Base-by-base conservation (phyloP, 1,140 invertebrate genomes). In the Rhagoletis pomonella region DNA sequence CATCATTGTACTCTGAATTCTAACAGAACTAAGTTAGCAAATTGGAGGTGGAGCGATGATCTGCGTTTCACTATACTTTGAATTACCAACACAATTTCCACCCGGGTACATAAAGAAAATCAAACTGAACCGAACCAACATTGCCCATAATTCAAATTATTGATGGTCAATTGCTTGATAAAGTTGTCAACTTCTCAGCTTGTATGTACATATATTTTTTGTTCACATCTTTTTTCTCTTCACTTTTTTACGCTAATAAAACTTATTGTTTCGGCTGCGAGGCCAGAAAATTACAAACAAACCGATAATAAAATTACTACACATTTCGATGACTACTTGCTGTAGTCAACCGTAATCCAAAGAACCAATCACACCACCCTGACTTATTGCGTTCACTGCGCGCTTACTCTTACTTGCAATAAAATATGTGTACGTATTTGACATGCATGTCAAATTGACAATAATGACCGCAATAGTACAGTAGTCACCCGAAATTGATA, bases 371-470 rank as follows among this genome's bases (percentile, higher is more conserved):
- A 81, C 73, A 81, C 73, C 73, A 81, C 73, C 47, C n/a, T 55
- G 10, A 81, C 50, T 58, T 10, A 9, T 58, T 42, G 73, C 50
- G 50, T 10, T 55, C 10, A 4, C 19, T 50, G 19, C 44, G 5
- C 47, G 19, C 64, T 67, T 6, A 4, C 29, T 4, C 64, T 67
- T 6, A 4, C 29, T 4, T 19, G 4, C n/a, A 67, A 67, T 19
- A 67, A 29, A 81, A 50, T 81, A 58, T 55, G 5, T 81, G 73
- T 17, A 42, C n/a, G 12, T 55, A 58, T 81, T 81, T 81, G 73
- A 81, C 73, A 81, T 81, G 73, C 73, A 81, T 81, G 73, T 81
- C 73, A 81, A 81, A 81, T 81, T 81, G 73, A 81, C 73, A 81
- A 81, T 81, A 81, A 81, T 81, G 73, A 81, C 73, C 73, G 47